Evolutionary conservation across 2,888 invertebrate genomes (phyloP).

Genomic region (Phlogophora meticulosa): DNA sequence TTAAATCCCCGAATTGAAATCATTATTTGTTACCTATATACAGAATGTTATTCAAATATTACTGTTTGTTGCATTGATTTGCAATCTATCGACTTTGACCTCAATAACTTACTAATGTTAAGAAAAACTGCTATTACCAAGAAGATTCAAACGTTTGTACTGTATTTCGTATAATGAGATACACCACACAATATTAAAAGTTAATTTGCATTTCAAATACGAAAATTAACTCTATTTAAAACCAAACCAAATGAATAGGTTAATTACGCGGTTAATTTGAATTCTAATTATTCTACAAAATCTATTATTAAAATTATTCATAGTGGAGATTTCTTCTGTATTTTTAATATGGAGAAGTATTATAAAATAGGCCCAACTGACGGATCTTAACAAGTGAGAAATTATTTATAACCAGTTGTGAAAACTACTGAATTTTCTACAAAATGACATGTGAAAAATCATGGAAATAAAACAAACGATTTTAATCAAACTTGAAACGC

Average conservation of each 20-base stretch:
- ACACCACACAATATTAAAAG: background rate
- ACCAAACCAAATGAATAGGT: background rate
- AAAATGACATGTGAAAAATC: too few species aligned
- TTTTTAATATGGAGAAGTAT: too few species aligned
- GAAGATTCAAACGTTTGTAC: slow-evolving; percentile 3
- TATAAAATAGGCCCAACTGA: too few species aligned
- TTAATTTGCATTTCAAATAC: slow-evolving; percentile 23
- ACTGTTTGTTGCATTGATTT: slow-evolving; percentile 14
- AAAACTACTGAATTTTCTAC: too few species aligned
- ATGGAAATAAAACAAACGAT: too few species aligned
- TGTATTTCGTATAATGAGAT: slow-evolving; percentile 2
- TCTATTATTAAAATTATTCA: background rate
- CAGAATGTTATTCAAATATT: background rate
- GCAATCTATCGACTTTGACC: slow-evolving; percentile 22
- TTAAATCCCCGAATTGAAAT: background rate
- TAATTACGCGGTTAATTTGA: slow-evolving; percentile 15
- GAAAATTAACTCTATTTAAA: slow-evolving; percentile 7
- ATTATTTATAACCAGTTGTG: too few species aligned
- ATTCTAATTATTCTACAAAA: slow-evolving; percentile 18
- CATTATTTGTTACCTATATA: slow-evolving; percentile 12
- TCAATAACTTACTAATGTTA: background rate
- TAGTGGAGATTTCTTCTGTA: background rate
- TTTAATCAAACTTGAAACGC: too few species aligned
- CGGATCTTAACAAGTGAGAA: too few species aligned
- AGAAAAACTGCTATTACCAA: slow-evolving; percentile 7